Base-by-base conservation (phyloP, 64 coral and sea anemone genomes). In the Actinia equina region DNA sequence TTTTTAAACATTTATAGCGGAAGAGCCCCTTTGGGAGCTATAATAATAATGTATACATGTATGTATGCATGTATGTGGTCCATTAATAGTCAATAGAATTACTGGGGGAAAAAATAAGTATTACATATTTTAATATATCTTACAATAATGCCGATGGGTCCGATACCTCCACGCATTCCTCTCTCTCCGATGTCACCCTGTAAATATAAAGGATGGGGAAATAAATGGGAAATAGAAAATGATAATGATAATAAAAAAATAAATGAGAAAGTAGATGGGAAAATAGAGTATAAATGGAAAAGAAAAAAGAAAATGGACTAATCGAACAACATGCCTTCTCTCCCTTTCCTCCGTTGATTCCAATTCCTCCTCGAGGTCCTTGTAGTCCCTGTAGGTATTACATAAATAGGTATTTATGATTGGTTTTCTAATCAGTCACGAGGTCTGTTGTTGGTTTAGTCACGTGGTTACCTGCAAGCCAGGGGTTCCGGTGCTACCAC, bases 111-210 rank as follows among this genome's bases (percentile, higher is more conserved):
- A 37, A 0, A 37, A 37, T 37, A 37, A 37, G 30, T 37, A 37
- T 37, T 37, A 37, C 30, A 37, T 37, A 37, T 37, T 37, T 37
- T 37, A 37, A 37, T 37, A 37, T 19, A 41, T 20, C 56, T 84
- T 84, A 84, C 82, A 6, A 84, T 55, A 30, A 59, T 30, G 46
- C 82, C 82, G 26, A 51, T 84, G 43, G 82, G 2, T 52, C 82
- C 82, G 2, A 58, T 52, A 59, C 13, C 0, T 2, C 82, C 82
- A 58, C 49, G 82, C 37, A 30, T 59, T 1, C 82, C 82, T 59
- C 82, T 46, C 12, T 52, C 23, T 52, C 82, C 82, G 17, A 53
- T 84, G 23, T 84, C 52, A 84, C 82, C 82, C 82, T 84, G 30
- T 37, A 37, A 37, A 37, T 0, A 37, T 37, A 37, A 37, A 0